Percentiles rank a stretch among this genome's conserved stretches.
Evolutionary conservation across 2,797 vertebrate genomes (phyloP).

Genomic region (Tympanoctomys barrerae): DNA sequence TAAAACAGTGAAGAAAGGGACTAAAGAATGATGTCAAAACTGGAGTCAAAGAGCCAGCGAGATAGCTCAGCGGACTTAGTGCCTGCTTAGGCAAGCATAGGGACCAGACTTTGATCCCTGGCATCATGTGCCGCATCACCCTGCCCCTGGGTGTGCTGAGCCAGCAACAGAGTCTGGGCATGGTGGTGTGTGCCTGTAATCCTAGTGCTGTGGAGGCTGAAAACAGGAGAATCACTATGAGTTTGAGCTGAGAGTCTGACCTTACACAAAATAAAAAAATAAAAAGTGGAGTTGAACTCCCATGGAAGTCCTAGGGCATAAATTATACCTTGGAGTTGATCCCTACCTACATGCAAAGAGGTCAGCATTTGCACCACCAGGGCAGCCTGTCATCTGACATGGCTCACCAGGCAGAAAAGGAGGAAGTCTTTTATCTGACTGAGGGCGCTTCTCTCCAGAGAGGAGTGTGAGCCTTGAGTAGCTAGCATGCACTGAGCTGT

Average conservation of each 20-base stretch:
- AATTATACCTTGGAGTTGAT: neutral
- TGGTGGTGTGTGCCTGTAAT: too few species aligned
- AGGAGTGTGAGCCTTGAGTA: neutral
- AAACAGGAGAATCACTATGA: too few species aligned
- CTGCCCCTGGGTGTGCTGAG: too few species aligned
- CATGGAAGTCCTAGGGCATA: accelerated
- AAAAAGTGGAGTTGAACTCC: neutral
- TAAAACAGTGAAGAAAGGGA: neutral
- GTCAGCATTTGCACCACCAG: neutral
- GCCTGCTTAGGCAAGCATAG: too few species aligned
- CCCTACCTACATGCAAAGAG: neutral
- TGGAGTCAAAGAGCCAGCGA: too few species aligned
- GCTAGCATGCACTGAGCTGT: neutral
- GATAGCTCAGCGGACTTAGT: too few species aligned
- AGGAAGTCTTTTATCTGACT: neutral
- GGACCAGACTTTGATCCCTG: too few species aligned
- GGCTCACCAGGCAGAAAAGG: accelerated
- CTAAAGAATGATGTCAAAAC: neutral
- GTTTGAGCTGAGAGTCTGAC: too few species aligned
- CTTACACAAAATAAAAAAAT: too few species aligned
- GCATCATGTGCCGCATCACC: too few species aligned
- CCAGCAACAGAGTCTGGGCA: too few species aligned
- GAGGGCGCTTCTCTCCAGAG: neutral
- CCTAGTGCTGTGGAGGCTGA: too few species aligned
- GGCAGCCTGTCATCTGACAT: neutral